These are phyloP conservation scores for Clivina fossor DNA, from an alignment of 2,888 invertebrate genomes.

Conservation along the genomic window DNA sequence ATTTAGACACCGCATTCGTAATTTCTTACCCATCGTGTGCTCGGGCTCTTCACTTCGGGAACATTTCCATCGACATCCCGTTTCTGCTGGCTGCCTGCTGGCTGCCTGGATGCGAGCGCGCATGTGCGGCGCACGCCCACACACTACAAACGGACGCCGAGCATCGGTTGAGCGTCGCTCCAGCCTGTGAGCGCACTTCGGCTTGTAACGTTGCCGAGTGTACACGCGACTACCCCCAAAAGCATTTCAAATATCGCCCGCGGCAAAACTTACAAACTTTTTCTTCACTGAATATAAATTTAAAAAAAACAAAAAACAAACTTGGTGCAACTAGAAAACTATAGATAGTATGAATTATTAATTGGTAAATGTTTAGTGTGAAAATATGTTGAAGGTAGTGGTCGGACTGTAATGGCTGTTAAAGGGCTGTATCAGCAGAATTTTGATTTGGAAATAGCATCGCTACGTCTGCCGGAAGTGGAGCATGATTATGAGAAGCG, in stretches of 20 bases:
- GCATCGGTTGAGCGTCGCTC: slow-evolving; percentile 43
- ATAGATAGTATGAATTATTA: neutral
- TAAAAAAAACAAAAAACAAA: slow-evolving; percentile 31
- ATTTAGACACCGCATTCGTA: slow-evolving; percentile 27
- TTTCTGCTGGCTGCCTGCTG: too few species aligned
- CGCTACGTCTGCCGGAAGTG: slow-evolving; percentile 54
- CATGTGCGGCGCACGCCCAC: slow-evolving; percentile 25
- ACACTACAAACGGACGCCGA: neutral
- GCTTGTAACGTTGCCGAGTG: slow-evolving; percentile 1
- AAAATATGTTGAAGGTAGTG: too few species aligned
- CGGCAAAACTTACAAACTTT: neutral
- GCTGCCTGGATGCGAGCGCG: neutral
- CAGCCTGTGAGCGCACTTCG: slow-evolving; percentile 38
- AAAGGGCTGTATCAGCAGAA: too few species aligned
- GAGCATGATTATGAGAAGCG: slow-evolving; percentile 52
- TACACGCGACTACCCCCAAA: neutral
- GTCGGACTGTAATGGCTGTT: slow-evolving; percentile 44
- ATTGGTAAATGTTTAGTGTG: slow-evolving; percentile 41
- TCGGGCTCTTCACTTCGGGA: neutral
- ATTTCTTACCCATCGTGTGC: slow-evolving; percentile 11
- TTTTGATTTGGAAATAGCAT: slow-evolving; percentile 54
- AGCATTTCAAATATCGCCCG: neutral
- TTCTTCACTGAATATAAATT: too few species aligned
- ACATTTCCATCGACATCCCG: neutral
- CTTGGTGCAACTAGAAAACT: slow-evolving; percentile 28